These are phyloP conservation scores for Apodemus speciosus DNA, from an alignment of 2,113 vertebrate genomes.

Conservation along the genomic window DNA sequence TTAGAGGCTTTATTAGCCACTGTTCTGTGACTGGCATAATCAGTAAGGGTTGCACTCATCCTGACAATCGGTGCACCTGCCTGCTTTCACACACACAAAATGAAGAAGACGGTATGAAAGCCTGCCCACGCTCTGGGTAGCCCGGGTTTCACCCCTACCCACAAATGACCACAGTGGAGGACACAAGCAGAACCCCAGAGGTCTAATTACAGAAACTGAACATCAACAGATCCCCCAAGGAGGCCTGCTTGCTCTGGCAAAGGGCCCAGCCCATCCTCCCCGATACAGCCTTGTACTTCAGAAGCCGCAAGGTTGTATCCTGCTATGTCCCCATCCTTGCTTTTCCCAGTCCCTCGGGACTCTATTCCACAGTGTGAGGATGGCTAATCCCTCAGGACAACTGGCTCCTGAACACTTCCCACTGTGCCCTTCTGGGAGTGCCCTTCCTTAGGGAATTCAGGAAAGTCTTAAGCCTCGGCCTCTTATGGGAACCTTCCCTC, in stretches of 20 bases:
- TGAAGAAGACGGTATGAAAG: not conserved
- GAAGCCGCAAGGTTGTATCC: not conserved
- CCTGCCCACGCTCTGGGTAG: too few species aligned
- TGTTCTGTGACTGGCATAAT: not conserved
- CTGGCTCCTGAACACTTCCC: not conserved
- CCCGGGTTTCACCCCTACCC: not conserved
- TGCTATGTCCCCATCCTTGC: not conserved
- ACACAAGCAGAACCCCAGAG: not conserved
- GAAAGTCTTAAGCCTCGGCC: not conserved
- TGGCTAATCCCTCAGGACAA: not conserved
- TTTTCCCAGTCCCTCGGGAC: too few species aligned
- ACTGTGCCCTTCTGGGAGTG: not conserved
- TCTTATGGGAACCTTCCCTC: not conserved
- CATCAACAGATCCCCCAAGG: not conserved
- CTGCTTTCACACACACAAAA: not conserved
- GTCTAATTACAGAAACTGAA: not conserved
- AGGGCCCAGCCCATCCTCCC: too few species aligned
- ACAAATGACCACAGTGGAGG: not conserved
- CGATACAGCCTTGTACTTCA: not conserved
- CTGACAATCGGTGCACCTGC: rapidly evolving
- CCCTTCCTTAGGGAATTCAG: not conserved
- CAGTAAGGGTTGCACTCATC: rapidly evolving
- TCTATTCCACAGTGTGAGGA: too few species aligned
- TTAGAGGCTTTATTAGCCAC: not conserved
- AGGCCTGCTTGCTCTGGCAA: not conserved